phyloP scores from a whole-genome alignment of 1,140 invertebrate genomes.

The Nixonia krombeini region DNA sequence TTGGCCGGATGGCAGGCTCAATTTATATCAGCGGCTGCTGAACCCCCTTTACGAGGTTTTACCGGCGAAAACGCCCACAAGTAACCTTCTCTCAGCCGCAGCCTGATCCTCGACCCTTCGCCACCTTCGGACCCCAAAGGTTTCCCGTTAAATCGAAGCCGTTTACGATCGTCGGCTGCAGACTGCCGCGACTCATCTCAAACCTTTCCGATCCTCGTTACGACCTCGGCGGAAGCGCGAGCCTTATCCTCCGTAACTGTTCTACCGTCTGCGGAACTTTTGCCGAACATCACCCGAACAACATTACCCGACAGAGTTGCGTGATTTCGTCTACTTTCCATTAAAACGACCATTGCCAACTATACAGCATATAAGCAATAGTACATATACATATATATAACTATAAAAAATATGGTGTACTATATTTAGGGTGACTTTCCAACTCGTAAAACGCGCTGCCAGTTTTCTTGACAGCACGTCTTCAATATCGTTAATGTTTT shows the following conservation, averaged over 20 bases:
- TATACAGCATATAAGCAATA: too few species aligned
- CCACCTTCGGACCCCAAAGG: conserved; percentile 50
- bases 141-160: conserved; percentile 56
- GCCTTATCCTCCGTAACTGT: too few species aligned
- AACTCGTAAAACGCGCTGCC: too few species aligned
- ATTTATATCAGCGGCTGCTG: conserved; percentile 69
- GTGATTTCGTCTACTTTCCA: too few species aligned
- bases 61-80: conserved; percentile 47
- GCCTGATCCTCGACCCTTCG: conserved; percentile 51
- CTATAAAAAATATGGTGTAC: too few species aligned
- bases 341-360: too few species aligned
- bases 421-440: too few species aligned
- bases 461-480: not conserved
- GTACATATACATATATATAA: too few species aligned
- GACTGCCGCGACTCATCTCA: conserved; percentile 38
- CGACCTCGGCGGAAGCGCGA: too few species aligned
- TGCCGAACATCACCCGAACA: too few species aligned
- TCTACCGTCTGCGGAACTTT: too few species aligned
- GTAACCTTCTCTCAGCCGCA: conserved; percentile 46
- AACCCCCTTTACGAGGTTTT: conserved; percentile 69
- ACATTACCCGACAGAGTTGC: too few species aligned
- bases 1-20: conserved; percentile 68
- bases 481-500: conserved; percentile 11
- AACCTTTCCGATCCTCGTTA: conserved; percentile 18
- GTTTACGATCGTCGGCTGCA: conserved; percentile 52